Evolutionary conservation across 1,140 invertebrate species (phyloP), one percentile per base, ranked within the genome.

Genomic region (Sipha flava): DNA sequence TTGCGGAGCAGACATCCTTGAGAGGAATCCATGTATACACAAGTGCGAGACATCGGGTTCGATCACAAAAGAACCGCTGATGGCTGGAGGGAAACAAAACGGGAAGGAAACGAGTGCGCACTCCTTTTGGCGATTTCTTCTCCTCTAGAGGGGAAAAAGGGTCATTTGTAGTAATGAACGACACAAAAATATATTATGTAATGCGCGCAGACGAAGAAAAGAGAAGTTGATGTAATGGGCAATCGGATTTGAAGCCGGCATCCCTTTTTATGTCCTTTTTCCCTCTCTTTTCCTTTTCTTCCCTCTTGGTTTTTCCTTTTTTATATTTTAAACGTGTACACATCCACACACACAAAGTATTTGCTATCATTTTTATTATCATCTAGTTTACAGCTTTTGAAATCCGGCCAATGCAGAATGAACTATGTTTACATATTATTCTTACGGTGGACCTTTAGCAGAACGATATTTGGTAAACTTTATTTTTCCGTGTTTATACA

Each of bases 121-220:
- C 10, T 43, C n/a, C 37, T 43, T 43, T 68, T 26, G 64, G 23
- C 64, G 14, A 26, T 68, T 29, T 5, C 23, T 68, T 23, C 64
- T 45, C 0, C 59, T 29, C 29, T 6, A 31, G 18, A 9, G 7
- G 0, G 3, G 10, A 9, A 59, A 57, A 40, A 75, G 31, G 49
- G 72, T 75, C 45, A 57, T 75, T 75, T 75, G 72, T 54, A 49
- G 49, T 75, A 75, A 75, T 75, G 72, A 75, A 75, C 72, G 73
- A 29, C 34, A 77, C 52, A 40, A 77, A 77, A 59, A 54, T 59
- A 77, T 59, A 40, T 59, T 26, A 54, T 34, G 21, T 59, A 43
- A 43, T 43, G 52, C 14, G 29, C 14, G 43, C n/a, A n/a, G 31
- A 75, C 49, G 49, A 59, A 54, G 49, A 54, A 73, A 34, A 37